These are phyloP conservation scores for Aspiorhynchus laticeps DNA, from an alignment of 2,113 vertebrate genomes.

Conservation along the genomic window DNA sequence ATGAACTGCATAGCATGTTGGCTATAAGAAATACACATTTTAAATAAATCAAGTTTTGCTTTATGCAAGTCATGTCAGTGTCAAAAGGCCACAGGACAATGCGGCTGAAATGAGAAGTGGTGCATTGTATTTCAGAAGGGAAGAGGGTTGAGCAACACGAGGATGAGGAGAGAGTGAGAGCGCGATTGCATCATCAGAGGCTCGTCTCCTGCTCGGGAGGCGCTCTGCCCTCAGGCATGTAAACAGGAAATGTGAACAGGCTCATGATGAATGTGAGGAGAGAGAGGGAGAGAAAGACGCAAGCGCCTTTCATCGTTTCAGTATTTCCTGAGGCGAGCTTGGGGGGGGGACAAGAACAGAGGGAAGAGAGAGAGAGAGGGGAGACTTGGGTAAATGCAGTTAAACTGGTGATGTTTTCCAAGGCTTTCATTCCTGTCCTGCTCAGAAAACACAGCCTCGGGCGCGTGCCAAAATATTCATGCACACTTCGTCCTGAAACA, in stretches of 20 bases:
- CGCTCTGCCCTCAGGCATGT: conserved; percentile 57
- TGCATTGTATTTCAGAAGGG: conserved; percentile 16
- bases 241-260: conserved; percentile 64
- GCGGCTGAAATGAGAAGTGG: conserved; percentile 7
- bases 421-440: conserved; percentile 41
- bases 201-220: conserved; percentile 42
- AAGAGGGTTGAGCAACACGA: conserved; percentile 23
- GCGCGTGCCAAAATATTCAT: conserved; percentile 49
- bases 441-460: conserved; percentile 47
- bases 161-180: not conserved
- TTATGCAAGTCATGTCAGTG: not conserved
- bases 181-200: conserved; percentile 61
- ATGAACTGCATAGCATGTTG: not conserved
- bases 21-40: not conserved
- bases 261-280: conserved; percentile 57
- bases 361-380: conserved; percentile 11
- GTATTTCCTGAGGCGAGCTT: conserved; percentile 58
- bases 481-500: conserved; percentile 46
- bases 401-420: conserved; percentile 55
- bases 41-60: not conserved
- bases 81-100: conserved; percentile 34
- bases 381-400: conserved; percentile 29
- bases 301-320: conserved; percentile 61
- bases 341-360: conserved; percentile 27
- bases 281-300: conserved; percentile 33